Evolutionary conservation across 2,888 invertebrate genomes (phyloP), one percentile per base, ranked within the genome.

Genomic region (Desoria tigrina): DNA sequence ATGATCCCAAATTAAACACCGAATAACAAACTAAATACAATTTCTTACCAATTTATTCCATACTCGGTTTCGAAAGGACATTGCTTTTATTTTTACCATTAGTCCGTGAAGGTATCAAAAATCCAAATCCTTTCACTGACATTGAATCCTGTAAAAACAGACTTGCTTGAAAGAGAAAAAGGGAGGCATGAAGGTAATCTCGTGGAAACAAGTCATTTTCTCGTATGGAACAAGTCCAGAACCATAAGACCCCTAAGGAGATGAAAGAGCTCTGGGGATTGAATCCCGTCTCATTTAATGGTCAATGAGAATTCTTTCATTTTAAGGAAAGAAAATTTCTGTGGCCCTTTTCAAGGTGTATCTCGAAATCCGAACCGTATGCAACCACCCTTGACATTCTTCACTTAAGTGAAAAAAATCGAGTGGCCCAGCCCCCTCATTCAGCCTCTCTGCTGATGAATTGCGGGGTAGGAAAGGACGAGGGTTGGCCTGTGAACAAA

Each of bases 221-320:
- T n/a, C n/a, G n/a, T n/a, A n/a, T n/a, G n/a, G n/a, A n/a, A n/a
- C n/a, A n/a, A n/a, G n/a, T n/a, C n/a, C n/a, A n/a, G 55, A 53
- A 53, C 9, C 14, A 26, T 24, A 23, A 54, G 27, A 21, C 32
- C 28, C 11, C 28, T 27, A 21, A 32, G 32, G 32, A 50, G n/a
- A 24, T 42, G n/a, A 45, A 45, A 61, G 26, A 37, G 28, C n/a
- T n/a, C n/a, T n/a, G 14, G n/a, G 28, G 50, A 37, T 24, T 26
- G 61, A 16, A 16, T 24, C 39, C 37, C 27, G 37, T 9, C 51
- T 60, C 60, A 49, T 59, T 59, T 27, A 32, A 6, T 50, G 57
- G 28, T 50, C 45, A 51, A 6, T 51, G 6, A 11, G 45, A 16
- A 45, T 21, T 45, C 16, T n/a, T n/a, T 24, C 21, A 3, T 51